A percentile compares a stretch with the other conserved stretches of the same genome.
phyloP scores from a whole-genome alignment of 1,140 invertebrate species.

The Zophobas atratus region DNA sequence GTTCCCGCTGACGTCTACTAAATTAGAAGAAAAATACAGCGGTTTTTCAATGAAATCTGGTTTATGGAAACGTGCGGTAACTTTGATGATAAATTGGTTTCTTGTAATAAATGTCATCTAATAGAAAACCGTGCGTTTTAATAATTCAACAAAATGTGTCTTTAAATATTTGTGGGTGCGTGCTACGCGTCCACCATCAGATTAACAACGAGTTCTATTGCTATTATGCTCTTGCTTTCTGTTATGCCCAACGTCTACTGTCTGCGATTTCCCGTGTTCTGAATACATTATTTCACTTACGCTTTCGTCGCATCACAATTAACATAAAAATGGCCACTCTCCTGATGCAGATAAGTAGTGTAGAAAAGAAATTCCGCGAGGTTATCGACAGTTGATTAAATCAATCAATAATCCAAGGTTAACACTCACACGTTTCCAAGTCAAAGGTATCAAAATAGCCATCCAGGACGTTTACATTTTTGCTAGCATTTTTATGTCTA shows the following conservation, averaged over 20 bases:
- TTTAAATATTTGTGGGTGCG: slow-evolving; percentile 42
- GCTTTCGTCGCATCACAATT: slow-evolving; percentile 30
- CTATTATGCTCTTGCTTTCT: background rate
- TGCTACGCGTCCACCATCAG: slow-evolving; percentile 15
- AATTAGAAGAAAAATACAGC: background rate
- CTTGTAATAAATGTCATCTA: slow-evolving; percentile 25
- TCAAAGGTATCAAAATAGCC: slow-evolving; percentile 11
- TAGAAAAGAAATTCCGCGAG: background rate
- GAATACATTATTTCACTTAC: slow-evolving; percentile 32
- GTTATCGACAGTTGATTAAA: slow-evolving; percentile 12
- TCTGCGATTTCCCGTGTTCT: slow-evolving; percentile 39
- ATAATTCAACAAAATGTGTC: slow-evolving; percentile 36
- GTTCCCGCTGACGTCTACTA: background rate
- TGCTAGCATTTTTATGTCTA: slow-evolving; percentile 4
- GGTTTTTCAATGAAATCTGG: slow-evolving; percentile 16
- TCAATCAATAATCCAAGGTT: slow-evolving; percentile 1
- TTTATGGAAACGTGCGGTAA: slow-evolving; percentile 8
- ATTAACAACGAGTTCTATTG: slow-evolving; percentile 26
- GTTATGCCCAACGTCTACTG: slow-evolving; percentile 34
- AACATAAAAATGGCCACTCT: slow-evolving; percentile 21
- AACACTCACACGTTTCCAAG: background rate
- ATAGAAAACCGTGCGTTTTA: background rate
- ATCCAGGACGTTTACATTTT: background rate
- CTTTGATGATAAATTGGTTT: slow-evolving; percentile 25
- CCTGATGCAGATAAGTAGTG: background rate